Evolutionary conservation across 1,140 invertebrate genomes (phyloP).

Genomic region (Panagrolaimus sp.): DNA sequence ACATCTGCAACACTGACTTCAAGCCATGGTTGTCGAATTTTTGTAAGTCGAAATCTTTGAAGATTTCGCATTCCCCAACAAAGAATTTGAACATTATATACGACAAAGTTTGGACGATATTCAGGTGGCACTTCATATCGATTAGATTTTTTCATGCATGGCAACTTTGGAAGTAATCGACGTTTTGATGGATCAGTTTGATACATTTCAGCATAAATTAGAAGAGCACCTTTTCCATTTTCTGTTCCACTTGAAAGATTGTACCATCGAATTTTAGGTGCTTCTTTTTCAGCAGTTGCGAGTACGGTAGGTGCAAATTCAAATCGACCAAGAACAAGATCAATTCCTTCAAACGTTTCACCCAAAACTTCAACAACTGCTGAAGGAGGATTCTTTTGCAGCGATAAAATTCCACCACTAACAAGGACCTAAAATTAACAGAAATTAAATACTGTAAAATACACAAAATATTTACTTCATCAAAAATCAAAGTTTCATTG

Average conservation of each 20-base stretch:
- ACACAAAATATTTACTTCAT: constrained; percentile 24
- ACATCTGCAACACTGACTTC: constrained; percentile 63
- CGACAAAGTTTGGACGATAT: constrained; percentile 37
- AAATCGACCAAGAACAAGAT: constrained; percentile 48
- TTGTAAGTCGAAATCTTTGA: constrained; percentile 60
- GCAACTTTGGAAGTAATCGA: constrained; percentile 32
- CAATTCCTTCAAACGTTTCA: constrained; percentile 40
- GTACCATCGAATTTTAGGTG: constrained; percentile 56
- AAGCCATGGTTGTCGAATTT: constrained; percentile 62
- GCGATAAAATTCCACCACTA: no score
- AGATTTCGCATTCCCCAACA: constrained; percentile 64
- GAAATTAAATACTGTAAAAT: background rate
- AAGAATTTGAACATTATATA: constrained; percentile 59
- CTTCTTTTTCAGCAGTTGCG: constrained; percentile 62
- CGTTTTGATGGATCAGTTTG: constrained; percentile 29
- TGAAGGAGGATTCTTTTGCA: constrained; percentile 46
- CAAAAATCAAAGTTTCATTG: constrained; percentile 50
- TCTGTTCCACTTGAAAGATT: background rate
- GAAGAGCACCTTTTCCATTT: constrained; percentile 41
- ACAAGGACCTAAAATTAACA: constrained; percentile 27
- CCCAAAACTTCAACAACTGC: constrained; percentile 45
- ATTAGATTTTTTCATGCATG: constrained; percentile 38
- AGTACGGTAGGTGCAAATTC: no score
- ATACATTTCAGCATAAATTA: constrained; percentile 43
- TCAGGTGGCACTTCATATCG: constrained; percentile 40